phyloP scores from a whole-genome alignment of 2,797 vertebrate genomes.

The Myotis pilosus region DNA sequence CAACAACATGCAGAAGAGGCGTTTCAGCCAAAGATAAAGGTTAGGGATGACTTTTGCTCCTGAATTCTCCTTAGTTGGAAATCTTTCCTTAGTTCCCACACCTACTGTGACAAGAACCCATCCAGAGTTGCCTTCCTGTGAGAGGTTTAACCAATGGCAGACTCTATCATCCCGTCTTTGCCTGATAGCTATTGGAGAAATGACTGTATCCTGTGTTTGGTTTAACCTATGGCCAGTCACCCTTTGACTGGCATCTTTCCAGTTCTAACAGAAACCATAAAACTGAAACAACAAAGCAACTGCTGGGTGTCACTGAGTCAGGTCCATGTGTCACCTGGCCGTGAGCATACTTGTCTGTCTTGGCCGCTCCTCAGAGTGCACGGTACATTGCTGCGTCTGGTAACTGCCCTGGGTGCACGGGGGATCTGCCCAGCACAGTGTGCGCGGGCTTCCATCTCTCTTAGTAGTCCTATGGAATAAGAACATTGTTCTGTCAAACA shows the following conservation, averaged over 20 bases:
- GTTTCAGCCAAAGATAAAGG: background rate
- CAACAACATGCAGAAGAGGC: background rate
- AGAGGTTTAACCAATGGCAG: background rate
- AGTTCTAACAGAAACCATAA: background rate
- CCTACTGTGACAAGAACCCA: background rate
- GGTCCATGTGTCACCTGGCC: background rate
- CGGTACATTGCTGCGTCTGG: accelerated
- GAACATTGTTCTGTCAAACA: background rate
- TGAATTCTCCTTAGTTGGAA: background rate
- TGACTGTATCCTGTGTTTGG: too few relatives aligned
- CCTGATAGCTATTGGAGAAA: background rate
- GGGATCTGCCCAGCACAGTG: background rate
- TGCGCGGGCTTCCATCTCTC: background rate
- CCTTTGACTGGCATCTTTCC: background rate
- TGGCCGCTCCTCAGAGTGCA: background rate
- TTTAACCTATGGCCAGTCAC: background rate
- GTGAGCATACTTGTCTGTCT: background rate
- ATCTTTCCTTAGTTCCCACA: background rate
- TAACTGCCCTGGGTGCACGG: accelerated
- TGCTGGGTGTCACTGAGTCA: background rate
- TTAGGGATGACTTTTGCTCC: background rate
- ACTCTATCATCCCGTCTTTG: background rate
- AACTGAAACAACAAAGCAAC: background rate
- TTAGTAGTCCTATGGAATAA: background rate
- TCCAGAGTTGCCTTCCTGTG: background rate